Percentiles rank a stretch among this genome's conserved stretches.
phyloP scores from a whole-genome alignment of 2,888 invertebrate species.

The Hartigia nigra region DNA sequence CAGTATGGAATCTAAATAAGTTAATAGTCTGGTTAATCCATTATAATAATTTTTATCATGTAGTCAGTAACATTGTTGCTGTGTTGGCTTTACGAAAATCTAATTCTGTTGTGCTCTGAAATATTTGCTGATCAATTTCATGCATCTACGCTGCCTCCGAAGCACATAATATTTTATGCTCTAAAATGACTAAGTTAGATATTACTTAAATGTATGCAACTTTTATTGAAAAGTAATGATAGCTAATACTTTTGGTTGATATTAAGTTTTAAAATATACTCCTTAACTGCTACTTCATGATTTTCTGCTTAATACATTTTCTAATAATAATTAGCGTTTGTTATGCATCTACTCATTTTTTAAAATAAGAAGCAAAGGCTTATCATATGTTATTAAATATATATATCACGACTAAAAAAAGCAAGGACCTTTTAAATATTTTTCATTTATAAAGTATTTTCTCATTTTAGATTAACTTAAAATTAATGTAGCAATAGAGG shows the following conservation, averaged over 20 bases:
- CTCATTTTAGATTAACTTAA: no score
- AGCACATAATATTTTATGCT: not conserved
- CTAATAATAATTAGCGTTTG: not conserved
- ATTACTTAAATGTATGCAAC: not conserved
- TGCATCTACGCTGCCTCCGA: not conserved
- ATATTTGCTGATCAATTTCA: not conserved
- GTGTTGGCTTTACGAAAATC: not conserved
- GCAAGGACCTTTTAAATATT: not conserved
- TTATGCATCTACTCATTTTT: not conserved
- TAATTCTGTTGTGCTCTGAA: not conserved
- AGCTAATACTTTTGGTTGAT: not conserved
- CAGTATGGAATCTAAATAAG: not conserved
- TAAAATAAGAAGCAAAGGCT: not conserved
- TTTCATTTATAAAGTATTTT: no score
- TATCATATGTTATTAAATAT: not conserved
- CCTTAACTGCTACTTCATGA: not conserved
- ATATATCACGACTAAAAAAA: not conserved
- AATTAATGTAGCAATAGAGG: no score
- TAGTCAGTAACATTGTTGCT: not conserved
- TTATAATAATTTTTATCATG: not conserved
- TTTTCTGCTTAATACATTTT: not conserved
- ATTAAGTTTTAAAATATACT: not conserved
- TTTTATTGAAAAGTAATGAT: not conserved
- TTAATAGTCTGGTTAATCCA: not conserved
- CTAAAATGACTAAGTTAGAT: not conserved